Percentiles rank a stretch among this genome's conserved stretches.
Evolutionary conservation across 2,113 vertebrate species (phyloP).

Genomic region (Tyto alba): DNA sequence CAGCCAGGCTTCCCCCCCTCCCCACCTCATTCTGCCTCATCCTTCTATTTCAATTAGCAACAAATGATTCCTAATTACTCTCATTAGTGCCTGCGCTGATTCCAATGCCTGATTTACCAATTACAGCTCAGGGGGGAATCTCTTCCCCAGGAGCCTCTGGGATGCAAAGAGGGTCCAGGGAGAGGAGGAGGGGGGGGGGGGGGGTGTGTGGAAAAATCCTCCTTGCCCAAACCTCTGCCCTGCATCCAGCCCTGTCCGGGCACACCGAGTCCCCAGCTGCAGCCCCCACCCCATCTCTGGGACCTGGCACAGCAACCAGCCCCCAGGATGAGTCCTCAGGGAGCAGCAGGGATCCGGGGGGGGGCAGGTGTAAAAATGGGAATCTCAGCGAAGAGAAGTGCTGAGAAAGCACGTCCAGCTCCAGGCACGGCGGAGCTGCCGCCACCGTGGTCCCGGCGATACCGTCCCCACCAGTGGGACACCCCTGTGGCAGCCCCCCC

Average conservation of each 20-base stretch:
- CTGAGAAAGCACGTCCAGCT: background rate
- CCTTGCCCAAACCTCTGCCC: background rate
- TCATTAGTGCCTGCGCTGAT: constrained; percentile 58
- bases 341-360: background rate
- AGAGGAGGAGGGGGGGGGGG: background rate
- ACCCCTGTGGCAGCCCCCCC: background rate
- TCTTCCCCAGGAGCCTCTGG: background rate
- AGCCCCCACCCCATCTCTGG: background rate
- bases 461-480: accelerated
- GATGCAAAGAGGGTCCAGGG: constrained; percentile 16
- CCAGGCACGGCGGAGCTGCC: background rate
- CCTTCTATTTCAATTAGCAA: constrained; percentile 64
- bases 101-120: constrained; percentile 68
- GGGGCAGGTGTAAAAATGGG: background rate
- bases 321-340: background rate
- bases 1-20: background rate
- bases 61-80: constrained; percentile 70
- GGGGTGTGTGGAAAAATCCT: background rate
- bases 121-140: constrained; percentile 56
- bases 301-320: background rate
- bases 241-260: background rate
- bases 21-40: constrained; percentile 20
- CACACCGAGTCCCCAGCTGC: background rate
- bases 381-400: background rate
- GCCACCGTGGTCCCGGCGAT: accelerated